A percentile compares a stretch with the other conserved stretches of the same genome.
Evolutionary conservation across 1,140 invertebrate species (phyloP).

Genomic region (Orussus abietinus): DNA sequence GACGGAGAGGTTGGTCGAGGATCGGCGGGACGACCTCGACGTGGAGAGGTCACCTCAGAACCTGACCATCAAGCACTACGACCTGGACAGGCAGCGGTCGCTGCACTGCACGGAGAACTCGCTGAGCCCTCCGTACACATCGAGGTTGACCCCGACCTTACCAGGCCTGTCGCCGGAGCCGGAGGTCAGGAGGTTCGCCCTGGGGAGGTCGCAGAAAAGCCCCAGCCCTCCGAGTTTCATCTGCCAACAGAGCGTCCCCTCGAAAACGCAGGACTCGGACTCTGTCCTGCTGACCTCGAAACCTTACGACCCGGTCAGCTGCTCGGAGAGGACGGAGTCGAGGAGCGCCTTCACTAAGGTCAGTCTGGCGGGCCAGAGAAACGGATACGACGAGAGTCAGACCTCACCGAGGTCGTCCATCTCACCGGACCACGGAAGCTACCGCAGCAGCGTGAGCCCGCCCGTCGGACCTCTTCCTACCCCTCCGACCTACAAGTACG

Average conservation of each 20-base stretch:
- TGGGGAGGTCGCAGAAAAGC: slow-evolving; percentile 33
- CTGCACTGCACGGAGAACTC: slow-evolving; percentile 33
- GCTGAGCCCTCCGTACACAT: slow-evolving; percentile 31
- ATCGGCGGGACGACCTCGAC: slow-evolving; percentile 18
- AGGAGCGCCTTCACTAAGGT: slow-evolving; percentile 81
- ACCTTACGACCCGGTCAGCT: background rate
- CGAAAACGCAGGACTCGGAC: too few relatives aligned
- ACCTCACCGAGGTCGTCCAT: slow-evolving; percentile 63
- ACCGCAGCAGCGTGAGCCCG: slow-evolving; percentile 73
- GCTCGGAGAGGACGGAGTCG: slow-evolving; percentile 41
- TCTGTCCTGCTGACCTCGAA: too few relatives aligned
- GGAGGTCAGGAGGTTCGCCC: slow-evolving; percentile 29
- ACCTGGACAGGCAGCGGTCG: slow-evolving; percentile 22
- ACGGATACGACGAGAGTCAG: slow-evolving; percentile 45
- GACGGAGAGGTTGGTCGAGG: slow-evolving; percentile 30
- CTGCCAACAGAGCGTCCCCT: slow-evolving; percentile 9
- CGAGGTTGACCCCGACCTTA: slow-evolving; percentile 45
- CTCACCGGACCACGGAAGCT: slow-evolving; percentile 70
- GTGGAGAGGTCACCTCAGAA: slow-evolving; percentile 35
- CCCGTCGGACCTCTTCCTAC: slow-evolving; percentile 48
- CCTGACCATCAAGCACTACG: slow-evolving; percentile 40
- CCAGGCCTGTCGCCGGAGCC: slow-evolving; percentile 38
- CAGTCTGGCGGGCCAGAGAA: slow-evolving; percentile 41
- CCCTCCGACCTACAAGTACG: slow-evolving; percentile 46
- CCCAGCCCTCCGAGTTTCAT: slow-evolving; percentile 32